These are phyloP conservation scores for Origma solitaria DNA, from an alignment of 2,113 vertebrate species.

Conservation along the genomic window DNA sequence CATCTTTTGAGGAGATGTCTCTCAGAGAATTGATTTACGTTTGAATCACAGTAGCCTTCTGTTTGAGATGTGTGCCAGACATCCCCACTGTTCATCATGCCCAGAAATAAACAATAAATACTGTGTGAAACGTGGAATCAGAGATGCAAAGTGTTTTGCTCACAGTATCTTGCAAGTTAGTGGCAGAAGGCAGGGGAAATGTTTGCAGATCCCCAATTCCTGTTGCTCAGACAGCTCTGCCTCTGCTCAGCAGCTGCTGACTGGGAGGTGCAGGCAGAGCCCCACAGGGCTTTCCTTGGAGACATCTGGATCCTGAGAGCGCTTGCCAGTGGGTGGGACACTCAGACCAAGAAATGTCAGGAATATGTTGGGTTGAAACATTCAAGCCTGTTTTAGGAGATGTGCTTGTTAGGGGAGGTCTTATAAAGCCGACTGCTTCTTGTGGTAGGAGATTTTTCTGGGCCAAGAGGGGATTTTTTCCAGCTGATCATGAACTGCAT, in stretches of 20 bases:
- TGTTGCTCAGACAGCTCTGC: neutral
- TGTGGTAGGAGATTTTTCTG: neutral
- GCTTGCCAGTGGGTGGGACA: neutral
- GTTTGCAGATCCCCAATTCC: neutral
- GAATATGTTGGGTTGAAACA: neutral
- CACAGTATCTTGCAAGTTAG: neutral
- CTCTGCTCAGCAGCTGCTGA: neutral
- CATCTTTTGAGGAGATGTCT: neutral
- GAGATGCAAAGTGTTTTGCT: neutral
- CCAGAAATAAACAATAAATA: neutral
- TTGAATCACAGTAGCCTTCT: neutral
- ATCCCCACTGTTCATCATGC: neutral
- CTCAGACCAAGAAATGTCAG: neutral
- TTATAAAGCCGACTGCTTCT: neutral
- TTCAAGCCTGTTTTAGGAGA: neutral
- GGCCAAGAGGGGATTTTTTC: neutral
- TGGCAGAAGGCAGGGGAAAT: neutral
- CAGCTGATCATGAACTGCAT: neutral
- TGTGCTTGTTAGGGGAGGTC: neutral
- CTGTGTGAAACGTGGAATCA: fast-evolving
- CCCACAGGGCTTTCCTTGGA: neutral
- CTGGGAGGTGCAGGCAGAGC: neutral
- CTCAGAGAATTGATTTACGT: neutral
- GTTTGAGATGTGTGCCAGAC: neutral
- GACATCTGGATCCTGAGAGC: neutral